Evolutionary conservation across 2,113 vertebrate genomes (phyloP).

Genomic region (Scartelaos histophorus): DNA sequence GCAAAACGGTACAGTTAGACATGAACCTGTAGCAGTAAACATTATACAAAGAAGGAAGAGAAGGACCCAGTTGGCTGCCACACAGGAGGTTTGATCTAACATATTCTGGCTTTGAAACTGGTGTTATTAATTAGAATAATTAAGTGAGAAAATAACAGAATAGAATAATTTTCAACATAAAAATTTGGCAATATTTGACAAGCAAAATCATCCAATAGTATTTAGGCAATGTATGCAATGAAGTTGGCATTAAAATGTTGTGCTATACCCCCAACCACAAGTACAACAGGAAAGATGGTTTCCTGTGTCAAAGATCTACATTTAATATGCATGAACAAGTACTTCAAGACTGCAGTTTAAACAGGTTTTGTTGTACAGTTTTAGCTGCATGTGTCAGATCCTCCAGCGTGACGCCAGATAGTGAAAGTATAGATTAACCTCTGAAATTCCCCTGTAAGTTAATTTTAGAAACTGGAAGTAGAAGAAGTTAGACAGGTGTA

Average conservation of each 20-base stretch:
- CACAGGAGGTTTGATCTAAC: constrained; percentile 27
- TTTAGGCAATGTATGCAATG: not conserved
- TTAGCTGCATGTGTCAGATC: not conserved
- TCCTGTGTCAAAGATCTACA: constrained; percentile 44
- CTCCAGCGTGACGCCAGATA: constrained; percentile 44
- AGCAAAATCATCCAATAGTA: not conserved
- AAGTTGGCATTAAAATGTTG: not conserved
- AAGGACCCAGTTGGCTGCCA: constrained; percentile 9
- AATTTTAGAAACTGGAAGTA: constrained; percentile 7
- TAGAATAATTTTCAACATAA: no score
- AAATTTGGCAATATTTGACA: not conserved
- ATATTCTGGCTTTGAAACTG: not conserved
- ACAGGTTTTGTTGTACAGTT: not conserved
- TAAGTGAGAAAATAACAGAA: no score
- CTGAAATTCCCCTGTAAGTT: constrained; percentile 5
- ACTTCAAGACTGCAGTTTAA: not conserved
- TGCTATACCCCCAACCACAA: not conserved
- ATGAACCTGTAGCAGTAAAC: not conserved
- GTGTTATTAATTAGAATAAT: no score
- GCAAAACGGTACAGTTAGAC: constrained; percentile 20
- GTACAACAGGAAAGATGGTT: constrained; percentile 35
- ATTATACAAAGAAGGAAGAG: not conserved
- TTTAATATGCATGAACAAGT: constrained; percentile 14
- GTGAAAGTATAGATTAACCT: not conserved
- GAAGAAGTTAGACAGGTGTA: constrained; percentile 28